These are phyloP conservation scores for Caenorhabditis uteleia DNA, from an alignment of 2,888 invertebrate species.

Conservation along the genomic window DNA sequence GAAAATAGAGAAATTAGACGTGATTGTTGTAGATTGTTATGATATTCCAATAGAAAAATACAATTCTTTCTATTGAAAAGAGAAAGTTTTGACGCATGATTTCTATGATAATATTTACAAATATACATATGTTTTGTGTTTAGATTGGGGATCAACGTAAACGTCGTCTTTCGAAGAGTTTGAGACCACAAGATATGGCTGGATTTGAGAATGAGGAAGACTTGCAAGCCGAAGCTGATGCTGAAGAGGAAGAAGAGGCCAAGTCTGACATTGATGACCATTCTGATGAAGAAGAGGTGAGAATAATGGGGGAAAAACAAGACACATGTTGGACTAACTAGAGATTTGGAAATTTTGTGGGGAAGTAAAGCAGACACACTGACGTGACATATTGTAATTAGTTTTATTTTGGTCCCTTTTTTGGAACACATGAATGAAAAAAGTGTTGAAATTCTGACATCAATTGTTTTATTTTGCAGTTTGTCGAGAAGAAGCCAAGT, in stretches of 20 bases:
- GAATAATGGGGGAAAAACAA: too few species aligned
- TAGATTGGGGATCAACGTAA: constrained; percentile 49
- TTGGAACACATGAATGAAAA: neutral
- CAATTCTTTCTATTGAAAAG: neutral
- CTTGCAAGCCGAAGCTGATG: constrained; percentile 43
- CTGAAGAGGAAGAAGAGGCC: constrained; percentile 44
- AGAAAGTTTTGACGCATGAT: neutral
- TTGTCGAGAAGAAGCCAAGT: constrained; percentile 7
- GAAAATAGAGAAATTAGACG: constrained; percentile 17
- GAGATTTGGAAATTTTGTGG: constrained; percentile 7
- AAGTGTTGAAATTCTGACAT: neutral
- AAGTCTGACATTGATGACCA: constrained; percentile 71
- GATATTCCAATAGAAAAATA: neutral
- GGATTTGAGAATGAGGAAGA: constrained; percentile 67
- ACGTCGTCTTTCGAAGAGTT: constrained; percentile 59
- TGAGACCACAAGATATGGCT: constrained; percentile 61
- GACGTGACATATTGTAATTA: constrained; percentile 30
- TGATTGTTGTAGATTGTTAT: constrained; percentile 30
- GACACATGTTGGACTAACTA: too few species aligned
- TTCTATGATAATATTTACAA: neutral
- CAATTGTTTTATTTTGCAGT: constrained; percentile 4
- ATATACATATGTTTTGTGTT: constrained; percentile 8
- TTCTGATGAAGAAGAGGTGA: constrained; percentile 75
- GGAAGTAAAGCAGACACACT: constrained; percentile 4
- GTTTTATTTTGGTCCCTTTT: constrained; percentile 14